Percentiles rank a stretch among this genome's conserved stretches.
These are phyloP conservation scores for Elephantulus edwardii DNA, from an alignment of 2,113 vertebrate genomes.

Conservation along the genomic window DNA sequence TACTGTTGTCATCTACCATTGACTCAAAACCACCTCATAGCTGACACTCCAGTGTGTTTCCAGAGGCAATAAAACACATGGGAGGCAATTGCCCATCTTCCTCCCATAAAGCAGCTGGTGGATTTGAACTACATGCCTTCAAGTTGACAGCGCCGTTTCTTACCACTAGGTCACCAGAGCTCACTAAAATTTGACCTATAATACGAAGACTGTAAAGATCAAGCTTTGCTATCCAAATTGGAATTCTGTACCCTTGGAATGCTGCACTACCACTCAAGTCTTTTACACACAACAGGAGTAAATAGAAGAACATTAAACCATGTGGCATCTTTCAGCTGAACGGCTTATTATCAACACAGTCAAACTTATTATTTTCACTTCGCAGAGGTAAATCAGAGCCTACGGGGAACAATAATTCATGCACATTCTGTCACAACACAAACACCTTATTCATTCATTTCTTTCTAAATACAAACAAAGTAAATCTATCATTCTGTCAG, in stretches of 20 bases:
- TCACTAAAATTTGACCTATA: no score
- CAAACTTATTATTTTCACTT: constrained; percentile 16
- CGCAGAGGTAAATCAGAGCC: neutral
- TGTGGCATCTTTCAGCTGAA: neutral
- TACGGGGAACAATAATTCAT: constrained; percentile 22
- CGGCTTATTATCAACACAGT: neutral
- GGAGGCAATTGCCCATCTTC: no score
- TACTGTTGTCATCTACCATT: no score
- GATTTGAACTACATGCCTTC: no score
- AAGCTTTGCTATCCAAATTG: neutral
- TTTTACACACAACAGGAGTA: neutral
- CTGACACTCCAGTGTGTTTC: no score
- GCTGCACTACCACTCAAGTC: neutral
- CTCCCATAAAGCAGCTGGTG: no score
- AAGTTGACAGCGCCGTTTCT: no score
- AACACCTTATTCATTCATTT: neutral
- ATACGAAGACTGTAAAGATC: neutral
- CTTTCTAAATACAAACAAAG: neutral
- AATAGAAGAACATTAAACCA: neutral
- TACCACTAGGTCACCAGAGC: no score
- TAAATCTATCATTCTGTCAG: neutral
- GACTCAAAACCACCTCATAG: no score
- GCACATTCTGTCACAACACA: neutral
- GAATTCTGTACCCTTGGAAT: neutral
- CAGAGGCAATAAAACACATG: no score